Evolutionary conservation across 2,888 invertebrate genomes (phyloP).

Genomic region (Nemotelus nigrinus): DNA sequence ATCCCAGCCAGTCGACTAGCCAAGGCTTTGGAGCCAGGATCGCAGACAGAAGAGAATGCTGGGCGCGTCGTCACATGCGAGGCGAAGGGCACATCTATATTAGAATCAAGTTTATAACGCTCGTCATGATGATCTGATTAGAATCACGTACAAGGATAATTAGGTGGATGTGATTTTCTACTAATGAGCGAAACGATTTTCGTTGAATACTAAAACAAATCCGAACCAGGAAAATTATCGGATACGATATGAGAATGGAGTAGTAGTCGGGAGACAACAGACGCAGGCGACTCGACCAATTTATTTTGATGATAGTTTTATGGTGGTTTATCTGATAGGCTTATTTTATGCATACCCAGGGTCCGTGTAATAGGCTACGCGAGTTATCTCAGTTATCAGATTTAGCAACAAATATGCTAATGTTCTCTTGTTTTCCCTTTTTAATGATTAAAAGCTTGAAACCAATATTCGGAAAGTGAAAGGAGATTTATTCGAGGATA

Average conservation of each 20-base stretch:
- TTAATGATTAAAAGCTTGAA: too few species aligned
- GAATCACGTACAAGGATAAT: constrained; percentile 41
- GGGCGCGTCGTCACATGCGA: neutral
- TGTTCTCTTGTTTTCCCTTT: too few species aligned
- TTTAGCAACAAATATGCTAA: too few species aligned
- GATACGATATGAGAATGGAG: neutral
- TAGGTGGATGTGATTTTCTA: constrained; percentile 41
- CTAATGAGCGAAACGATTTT: constrained; percentile 37
- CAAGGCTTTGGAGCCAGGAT: too few species aligned
- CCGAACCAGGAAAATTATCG: neutral
- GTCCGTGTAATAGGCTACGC: too few species aligned
- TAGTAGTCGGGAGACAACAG: neutral
- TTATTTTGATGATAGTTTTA: neutral
- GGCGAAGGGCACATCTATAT: neutral
- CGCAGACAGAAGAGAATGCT: neutral
- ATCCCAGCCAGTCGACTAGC: neutral
- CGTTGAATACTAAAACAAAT: constrained; percentile 28
- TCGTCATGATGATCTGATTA: constrained; percentile 31
- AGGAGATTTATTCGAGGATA: too few species aligned
- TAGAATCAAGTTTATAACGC: constrained; percentile 31
- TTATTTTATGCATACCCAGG: too few species aligned
- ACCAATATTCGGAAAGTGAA: too few species aligned
- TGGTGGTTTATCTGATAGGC: neutral
- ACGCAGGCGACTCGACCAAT: neutral
- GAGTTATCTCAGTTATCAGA: too few species aligned